Conservation (phyloP, 1,140 invertebrate species). For the Plectrocnemia conspersa region DNA sequence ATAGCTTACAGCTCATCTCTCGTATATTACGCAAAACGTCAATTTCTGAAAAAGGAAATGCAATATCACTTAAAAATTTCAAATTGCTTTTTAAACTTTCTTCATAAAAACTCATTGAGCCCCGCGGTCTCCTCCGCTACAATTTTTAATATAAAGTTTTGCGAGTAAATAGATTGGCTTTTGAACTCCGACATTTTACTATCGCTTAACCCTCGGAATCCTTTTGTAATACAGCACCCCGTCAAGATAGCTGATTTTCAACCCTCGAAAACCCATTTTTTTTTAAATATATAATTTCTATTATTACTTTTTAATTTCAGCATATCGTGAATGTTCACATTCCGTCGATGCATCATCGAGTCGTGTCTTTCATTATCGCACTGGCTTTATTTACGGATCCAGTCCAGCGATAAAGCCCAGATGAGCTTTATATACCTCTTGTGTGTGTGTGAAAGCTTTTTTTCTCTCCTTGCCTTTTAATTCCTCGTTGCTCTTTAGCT, state of each 20-base stretch:
- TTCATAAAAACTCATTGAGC: constrained; percentile 18
- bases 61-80: constrained; percentile 22
- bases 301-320: no score
- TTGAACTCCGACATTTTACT: constrained; percentile 10
- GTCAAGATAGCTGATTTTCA: not conserved
- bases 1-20: no score
- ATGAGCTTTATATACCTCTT: not conserved
- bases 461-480: not conserved
- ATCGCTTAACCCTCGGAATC: not conserved
- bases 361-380: constrained; percentile 15
- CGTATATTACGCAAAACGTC: no score
- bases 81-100: constrained; percentile 23
- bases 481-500: constrained; percentile 5
- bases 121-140: constrained; percentile 11
- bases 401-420: constrained; percentile 5
- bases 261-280: not conserved
- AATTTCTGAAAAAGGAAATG: constrained; percentile 14
- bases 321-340: no score
- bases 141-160: constrained; percentile 18
- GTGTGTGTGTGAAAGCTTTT: not conserved
- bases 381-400: constrained; percentile 14
- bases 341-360: constrained; percentile 15
- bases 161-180: constrained; percentile 17
- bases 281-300: not conserved
- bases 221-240: not conserved